Percentiles rank a stretch among this genome's conserved stretches.
phyloP scores from a whole-genome alignment of 1,140 invertebrate genomes.

The Zophobas morio region DNA sequence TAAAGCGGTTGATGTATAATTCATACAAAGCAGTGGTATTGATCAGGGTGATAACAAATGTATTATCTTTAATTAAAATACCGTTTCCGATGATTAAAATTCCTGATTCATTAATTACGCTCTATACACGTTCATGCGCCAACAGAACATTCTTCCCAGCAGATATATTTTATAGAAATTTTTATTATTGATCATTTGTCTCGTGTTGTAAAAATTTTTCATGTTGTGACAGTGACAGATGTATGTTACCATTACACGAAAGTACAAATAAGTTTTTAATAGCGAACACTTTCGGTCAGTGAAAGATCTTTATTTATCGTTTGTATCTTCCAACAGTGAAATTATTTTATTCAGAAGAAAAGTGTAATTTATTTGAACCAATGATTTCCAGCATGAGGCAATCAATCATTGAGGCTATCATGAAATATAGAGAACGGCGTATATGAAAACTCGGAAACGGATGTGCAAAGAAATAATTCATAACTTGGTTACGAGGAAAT shows the following conservation, averaged over 20 bases:
- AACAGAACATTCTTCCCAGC: no score
- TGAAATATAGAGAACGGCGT: conserved; percentile 47
- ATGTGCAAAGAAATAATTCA: conserved; percentile 54
- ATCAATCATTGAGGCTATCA: conserved; percentile 50
- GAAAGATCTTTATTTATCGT: conserved; percentile 18
- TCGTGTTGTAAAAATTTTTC: not conserved
- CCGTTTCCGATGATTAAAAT: no score
- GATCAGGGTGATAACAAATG: no score
- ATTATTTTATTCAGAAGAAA: conserved; percentile 47
- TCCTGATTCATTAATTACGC: no score
- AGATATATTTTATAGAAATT: no score
- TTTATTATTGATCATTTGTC: no score
- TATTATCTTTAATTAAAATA: no score
- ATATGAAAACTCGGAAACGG: conserved; percentile 48
- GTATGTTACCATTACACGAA: no score
- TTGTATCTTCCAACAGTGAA: not conserved
- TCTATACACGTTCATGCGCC: no score
- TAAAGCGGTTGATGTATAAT: no score
- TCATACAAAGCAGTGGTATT: no score
- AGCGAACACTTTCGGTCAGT: not conserved
- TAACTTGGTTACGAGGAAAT: conserved; percentile 51
- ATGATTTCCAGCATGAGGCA: conserved; percentile 44
- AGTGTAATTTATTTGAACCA: conserved; percentile 43
- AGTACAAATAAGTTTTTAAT: not conserved
- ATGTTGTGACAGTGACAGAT: not conserved